Conservation (phyloP, 2,797 vertebrate species). For the Cynopterus sphinx region DNA sequence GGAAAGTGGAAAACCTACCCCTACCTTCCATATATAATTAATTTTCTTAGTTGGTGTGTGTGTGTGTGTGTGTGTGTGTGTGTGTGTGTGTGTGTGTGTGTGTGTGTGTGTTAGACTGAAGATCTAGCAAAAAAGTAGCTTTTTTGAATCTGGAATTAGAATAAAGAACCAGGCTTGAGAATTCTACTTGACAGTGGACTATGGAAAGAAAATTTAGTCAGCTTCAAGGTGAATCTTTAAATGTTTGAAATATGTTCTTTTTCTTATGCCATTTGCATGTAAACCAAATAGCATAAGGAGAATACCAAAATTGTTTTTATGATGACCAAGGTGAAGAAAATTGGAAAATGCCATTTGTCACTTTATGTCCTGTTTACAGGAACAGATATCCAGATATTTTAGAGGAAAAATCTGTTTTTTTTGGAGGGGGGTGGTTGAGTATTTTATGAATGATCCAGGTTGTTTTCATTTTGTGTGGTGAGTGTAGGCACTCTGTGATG, state of each 20-base stretch:
- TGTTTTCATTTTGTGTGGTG: background rate
- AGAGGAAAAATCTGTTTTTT: background rate
- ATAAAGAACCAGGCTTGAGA: background rate
- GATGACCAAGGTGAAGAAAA: slow-evolving; percentile 12
- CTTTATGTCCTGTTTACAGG: background rate
- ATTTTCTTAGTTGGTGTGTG: background rate
- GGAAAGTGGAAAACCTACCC: background rate
- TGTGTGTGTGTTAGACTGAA: background rate
- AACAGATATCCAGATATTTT: slow-evolving; percentile 27
- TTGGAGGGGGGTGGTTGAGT: background rate
- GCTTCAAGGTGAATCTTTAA: slow-evolving; percentile 3
- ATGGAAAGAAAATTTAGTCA: background rate
- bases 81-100: too few relatives aligned
- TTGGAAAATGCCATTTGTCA: background rate
- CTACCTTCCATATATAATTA: background rate
- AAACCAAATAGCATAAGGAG: background rate
- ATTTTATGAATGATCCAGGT: background rate
- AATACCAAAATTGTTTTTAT: background rate
- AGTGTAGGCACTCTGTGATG: background rate
- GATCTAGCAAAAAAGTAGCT: background rate
- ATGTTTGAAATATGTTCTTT: background rate
- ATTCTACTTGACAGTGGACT: background rate
- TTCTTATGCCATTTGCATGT: background rate
- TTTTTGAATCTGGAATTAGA: background rate
- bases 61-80: too few relatives aligned